Evolutionary conservation across 64 coral and sea anemone species (phyloP), one percentile per base, ranked within the genome.

Genomic region (Montipora foliosa): DNA sequence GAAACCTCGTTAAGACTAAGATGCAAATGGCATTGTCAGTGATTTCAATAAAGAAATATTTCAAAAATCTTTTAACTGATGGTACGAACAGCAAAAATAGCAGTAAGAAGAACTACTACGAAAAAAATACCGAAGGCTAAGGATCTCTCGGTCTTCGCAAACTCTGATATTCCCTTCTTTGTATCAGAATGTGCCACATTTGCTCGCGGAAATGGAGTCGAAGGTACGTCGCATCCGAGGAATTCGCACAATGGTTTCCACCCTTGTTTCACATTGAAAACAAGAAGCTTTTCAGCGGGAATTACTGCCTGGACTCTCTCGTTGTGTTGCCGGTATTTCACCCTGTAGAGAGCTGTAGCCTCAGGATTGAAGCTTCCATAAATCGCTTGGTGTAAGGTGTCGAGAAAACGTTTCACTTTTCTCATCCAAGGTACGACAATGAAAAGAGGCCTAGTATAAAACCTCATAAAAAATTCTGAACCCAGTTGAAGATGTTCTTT

Each of bases 311-410:
- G 49, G 45, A 82, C 79, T 19, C 49, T 62, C 17, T 82, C 79
- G 58, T 82, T 82, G 79, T 82, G 79, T 62, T 82, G 49, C 7
- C 58, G 49, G 47, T 82, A 82, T n/a, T 82, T 62, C 79, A 82
- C 58, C 6, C 47, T 82, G 49, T 51, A 82, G 49, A 82, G 58
- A 62, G 79, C 20, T 55, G 58, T 82, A 62, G 49, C 79, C 11
- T 57, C 16, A 82, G 49, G 49, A 62, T 57, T 44, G 17, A 3
- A 12, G 22, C 22, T 82, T 82, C 58, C 79, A 8, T 57, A 52
- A n/a, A 82, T 62, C 58, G 49, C 49, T 1, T 19, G n/a, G 22
- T 44, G 73, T 44, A 76, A 76, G n/a, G 73, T 44, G 73, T 76
- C 37, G 73, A 76, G 1, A 12, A 76, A 76, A 76, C 4, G 73